A percentile compares a stretch with the other conserved stretches of the same genome.
phyloP scores from a whole-genome alignment of 1,140 invertebrate species.

The Drosophila orosa region DNA sequence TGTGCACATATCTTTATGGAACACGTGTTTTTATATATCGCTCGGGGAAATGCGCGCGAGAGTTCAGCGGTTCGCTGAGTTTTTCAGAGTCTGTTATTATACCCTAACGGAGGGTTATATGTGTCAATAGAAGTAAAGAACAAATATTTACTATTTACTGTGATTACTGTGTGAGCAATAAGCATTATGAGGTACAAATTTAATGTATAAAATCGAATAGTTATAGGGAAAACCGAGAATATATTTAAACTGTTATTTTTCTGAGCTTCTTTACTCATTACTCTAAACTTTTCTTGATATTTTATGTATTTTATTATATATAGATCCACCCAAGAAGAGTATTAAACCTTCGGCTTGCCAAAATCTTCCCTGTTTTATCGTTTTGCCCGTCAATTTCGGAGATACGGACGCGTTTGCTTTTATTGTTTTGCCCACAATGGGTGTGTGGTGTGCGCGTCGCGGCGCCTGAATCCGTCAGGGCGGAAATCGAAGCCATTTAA shows the following conservation, averaged over 20 bases:
- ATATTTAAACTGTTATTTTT: background rate
- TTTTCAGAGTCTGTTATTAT: slow-evolving; percentile 16
- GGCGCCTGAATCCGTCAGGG: slow-evolving; percentile 57
- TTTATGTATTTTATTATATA: background rate
- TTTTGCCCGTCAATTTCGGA: slow-evolving; percentile 57
- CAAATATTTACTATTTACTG: background rate
- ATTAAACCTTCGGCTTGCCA: background rate
- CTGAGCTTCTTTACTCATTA: background rate
- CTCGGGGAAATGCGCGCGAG: slow-evolving; percentile 26
- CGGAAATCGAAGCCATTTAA: slow-evolving; percentile 46
- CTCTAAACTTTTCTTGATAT: too few species aligned
- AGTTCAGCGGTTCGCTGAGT: slow-evolving; percentile 27
- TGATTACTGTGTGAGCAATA: too few species aligned
- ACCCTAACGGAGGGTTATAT: background rate
- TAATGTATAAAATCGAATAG: too few species aligned
- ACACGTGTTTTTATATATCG: slow-evolving; percentile 66
- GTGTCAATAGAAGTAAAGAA: background rate
- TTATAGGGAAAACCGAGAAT: background rate
- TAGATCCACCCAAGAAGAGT: background rate
- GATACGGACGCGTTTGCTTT: slow-evolving; percentile 61
- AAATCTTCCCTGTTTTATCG: slow-evolving; percentile 25
- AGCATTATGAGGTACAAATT: too few species aligned
- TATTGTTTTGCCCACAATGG: slow-evolving; percentile 63
- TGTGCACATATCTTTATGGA: slow-evolving; percentile 52
- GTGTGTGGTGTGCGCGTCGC: background rate